Evolutionary conservation across 2,113 vertebrate genomes (phyloP).

Genomic region (Psittacula cyanocephala): DNA sequence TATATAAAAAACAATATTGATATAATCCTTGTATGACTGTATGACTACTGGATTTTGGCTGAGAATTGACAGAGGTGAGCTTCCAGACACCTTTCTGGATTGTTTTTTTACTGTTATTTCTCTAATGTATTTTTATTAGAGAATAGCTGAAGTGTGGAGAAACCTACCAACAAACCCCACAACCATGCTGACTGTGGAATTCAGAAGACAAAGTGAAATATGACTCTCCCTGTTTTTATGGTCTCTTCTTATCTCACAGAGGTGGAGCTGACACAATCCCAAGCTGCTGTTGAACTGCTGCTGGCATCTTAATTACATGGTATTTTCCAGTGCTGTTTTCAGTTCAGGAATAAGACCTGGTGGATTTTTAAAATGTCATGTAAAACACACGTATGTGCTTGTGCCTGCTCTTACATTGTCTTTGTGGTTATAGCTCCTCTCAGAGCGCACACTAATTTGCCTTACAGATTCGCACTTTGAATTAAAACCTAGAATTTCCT

Average conservation of each 20-base stretch:
- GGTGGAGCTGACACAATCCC: not conserved
- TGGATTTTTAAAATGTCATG: not conserved
- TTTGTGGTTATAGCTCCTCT: not conserved
- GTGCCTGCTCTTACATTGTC: not conserved
- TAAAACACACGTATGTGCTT: not conserved
- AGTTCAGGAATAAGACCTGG: not conserved
- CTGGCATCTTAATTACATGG: not conserved
- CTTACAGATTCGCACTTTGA: not conserved
- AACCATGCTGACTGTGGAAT: not conserved
- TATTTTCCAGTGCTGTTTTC: not conserved
- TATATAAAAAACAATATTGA: not conserved
- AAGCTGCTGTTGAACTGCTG: not conserved
- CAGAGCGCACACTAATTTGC: fast-evolving
- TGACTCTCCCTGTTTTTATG: not conserved
- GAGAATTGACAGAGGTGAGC: not conserved
- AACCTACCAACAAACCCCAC: no score
- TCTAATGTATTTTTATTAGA: not conserved
- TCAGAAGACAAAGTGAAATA: not conserved
- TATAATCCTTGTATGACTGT: not conserved
- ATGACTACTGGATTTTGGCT: not conserved
- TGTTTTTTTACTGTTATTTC: not conserved
- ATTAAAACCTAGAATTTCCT: not conserved
- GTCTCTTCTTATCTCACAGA: not conserved
- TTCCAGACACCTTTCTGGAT: not conserved
- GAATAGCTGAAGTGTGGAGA: not conserved